A percentile compares a stretch with the other conserved stretches of the same genome.
These are phyloP conservation scores for Ariopsis seemanni DNA, from an alignment of 2,113 vertebrate genomes.

Conservation along the genomic window DNA sequence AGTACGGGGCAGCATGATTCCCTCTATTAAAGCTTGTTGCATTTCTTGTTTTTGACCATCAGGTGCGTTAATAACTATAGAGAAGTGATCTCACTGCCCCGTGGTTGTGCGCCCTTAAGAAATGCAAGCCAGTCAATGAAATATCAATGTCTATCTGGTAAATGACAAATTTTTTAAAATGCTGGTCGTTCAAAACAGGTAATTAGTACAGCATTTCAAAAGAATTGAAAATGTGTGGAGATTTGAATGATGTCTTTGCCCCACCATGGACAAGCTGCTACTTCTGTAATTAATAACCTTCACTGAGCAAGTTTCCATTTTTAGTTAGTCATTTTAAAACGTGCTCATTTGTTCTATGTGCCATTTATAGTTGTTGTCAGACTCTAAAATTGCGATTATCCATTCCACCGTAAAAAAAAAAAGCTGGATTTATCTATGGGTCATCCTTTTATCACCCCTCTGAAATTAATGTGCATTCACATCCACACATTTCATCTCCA, in stretches of 20 bases:
- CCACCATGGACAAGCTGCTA: background rate
- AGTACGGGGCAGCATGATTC: too few species aligned
- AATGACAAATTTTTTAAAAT: background rate
- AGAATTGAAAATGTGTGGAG: background rate
- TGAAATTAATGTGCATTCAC: constrained; percentile 40
- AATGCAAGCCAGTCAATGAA: background rate
- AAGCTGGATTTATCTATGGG: constrained; percentile 16
- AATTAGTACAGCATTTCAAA: background rate
- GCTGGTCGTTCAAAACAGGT: background rate
- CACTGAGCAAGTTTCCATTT: constrained; percentile 12
- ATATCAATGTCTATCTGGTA: background rate
- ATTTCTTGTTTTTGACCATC: background rate
- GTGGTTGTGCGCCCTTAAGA: background rate
- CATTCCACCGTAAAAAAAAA: constrained; percentile 4
- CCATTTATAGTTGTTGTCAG: constrained; percentile 36
- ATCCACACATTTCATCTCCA: constrained; percentile 34
- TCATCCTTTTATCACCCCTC: constrained; percentile 44
- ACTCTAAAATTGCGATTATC: constrained; percentile 19
- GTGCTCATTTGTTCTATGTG: constrained; percentile 34
- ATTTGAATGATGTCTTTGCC: background rate
- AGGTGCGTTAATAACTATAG: background rate
- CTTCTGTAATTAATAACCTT: constrained; percentile 19
- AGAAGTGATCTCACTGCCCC: background rate
- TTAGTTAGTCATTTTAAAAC: constrained; percentile 40
- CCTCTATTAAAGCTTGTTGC: too few species aligned